Conservation (phyloP, 2,888 invertebrate species). For the Drosophila melanosoma region DNA sequence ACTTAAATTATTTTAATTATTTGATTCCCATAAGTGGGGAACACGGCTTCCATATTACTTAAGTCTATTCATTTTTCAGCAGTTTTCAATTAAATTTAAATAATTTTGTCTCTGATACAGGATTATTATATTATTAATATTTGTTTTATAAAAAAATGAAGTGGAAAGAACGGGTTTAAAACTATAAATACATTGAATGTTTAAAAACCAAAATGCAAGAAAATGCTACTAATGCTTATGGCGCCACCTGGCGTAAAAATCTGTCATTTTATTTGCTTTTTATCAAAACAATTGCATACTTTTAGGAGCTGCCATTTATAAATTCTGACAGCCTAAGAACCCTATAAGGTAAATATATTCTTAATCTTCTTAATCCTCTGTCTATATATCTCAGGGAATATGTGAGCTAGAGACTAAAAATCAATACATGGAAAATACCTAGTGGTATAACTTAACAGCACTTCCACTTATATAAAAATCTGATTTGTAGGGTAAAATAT, state of each 20-base stretch:
- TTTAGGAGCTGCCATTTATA: background rate
- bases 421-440: too few species aligned
- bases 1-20: background rate
- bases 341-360: background rate
- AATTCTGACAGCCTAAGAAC: background rate
- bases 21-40: background rate
- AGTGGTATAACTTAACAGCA: background rate
- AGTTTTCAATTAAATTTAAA: background rate
- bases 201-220: background rate
- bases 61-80: background rate
- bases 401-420: too few species aligned
- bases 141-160: background rate
- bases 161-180: background rate
- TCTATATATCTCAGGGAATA: background rate
- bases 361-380: background rate
- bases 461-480: background rate
- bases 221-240: fast-evolving
- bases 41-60: background rate
- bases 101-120: background rate
- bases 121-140: background rate
- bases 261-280: background rate
- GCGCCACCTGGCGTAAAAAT: background rate
- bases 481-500: too few species aligned
- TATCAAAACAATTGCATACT: background rate
- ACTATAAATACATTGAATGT: background rate